A percentile compares a stretch with the other conserved stretches of the same genome.
These are phyloP conservation scores for Junco hyemalis DNA, from an alignment of 2,113 vertebrate genomes.

Conservation along the genomic window DNA sequence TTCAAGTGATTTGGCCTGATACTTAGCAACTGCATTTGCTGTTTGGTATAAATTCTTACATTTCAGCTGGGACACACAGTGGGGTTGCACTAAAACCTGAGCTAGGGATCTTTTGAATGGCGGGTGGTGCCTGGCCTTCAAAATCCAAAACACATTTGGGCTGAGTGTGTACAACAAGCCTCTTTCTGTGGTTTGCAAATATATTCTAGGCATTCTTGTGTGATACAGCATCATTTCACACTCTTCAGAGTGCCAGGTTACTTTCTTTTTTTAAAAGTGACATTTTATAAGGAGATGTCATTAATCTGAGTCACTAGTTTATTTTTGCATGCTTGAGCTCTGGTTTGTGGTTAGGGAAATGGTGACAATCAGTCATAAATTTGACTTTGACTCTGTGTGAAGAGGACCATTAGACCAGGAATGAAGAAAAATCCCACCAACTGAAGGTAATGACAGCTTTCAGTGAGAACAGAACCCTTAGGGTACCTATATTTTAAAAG, in stretches of 20 bases:
- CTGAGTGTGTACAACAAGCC: slow-evolving; percentile 13
- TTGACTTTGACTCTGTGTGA: slow-evolving; percentile 36
- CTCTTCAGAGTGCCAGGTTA: slow-evolving; percentile 16
- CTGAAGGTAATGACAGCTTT: slow-evolving; percentile 31
- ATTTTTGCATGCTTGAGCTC: slow-evolving; percentile 41
- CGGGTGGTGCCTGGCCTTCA: neutral
- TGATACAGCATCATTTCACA: slow-evolving; percentile 54
- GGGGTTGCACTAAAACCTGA: slow-evolving; percentile 22
- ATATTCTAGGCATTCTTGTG: slow-evolving; percentile 61
- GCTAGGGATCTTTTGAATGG: neutral
- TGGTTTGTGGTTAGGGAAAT: slow-evolving; percentile 51
- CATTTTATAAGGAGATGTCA: slow-evolving; percentile 34
- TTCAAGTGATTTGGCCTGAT: neutral
- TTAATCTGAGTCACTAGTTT: slow-evolving; percentile 52
- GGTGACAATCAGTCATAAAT: slow-evolving; percentile 55
- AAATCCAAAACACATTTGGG: slow-evolving; percentile 46
- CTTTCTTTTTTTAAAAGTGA: slow-evolving; percentile 63
- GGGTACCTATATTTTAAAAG: neutral
- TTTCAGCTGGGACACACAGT: neutral
- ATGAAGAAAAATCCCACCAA: slow-evolving; percentile 22
- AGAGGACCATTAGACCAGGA: slow-evolving; percentile 34
- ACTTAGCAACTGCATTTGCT: neutral
- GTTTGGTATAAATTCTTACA: neutral
- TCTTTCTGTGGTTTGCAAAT: slow-evolving; percentile 58
- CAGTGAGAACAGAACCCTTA: neutral